These are phyloP conservation scores for Pitangus sulphuratus DNA, from an alignment of 2,797 vertebrate species.

Conservation along the genomic window DNA sequence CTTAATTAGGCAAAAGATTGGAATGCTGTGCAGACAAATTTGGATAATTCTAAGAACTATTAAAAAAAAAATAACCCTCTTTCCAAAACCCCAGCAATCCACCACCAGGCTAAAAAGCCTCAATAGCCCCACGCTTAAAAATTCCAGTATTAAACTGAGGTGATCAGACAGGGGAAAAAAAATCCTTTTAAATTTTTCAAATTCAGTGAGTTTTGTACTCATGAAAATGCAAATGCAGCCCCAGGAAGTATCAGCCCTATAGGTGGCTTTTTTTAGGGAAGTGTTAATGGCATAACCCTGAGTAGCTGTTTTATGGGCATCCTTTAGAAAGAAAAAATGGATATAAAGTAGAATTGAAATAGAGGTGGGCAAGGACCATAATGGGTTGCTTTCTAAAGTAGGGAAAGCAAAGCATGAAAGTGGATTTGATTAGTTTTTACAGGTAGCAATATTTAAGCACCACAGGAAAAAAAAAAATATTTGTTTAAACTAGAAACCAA, in stretches of 20 bases:
- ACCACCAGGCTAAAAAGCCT: neutral
- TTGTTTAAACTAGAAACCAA: neutral
- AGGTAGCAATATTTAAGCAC: neutral
- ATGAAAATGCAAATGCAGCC: neutral
- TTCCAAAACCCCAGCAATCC: neutral
- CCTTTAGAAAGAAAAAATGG: neutral
- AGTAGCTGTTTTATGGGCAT: neutral
- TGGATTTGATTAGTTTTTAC: neutral
- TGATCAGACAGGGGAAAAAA: neutral
- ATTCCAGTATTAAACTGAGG: neutral
- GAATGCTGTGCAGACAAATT: neutral
- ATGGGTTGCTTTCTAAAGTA: neutral
- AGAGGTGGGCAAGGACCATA: neutral
- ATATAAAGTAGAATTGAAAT: neutral
- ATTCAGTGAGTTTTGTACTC: neutral
- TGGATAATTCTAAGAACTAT: neutral
- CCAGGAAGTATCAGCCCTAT: neutral
- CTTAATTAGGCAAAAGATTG: neutral
- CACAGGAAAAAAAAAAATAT: fast-evolving
- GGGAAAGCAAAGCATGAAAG: neutral
- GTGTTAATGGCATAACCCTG: neutral
- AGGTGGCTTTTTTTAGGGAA: neutral
- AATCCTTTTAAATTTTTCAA: neutral
- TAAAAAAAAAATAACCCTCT: neutral
- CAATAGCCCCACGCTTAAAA: neutral